These are phyloP conservation scores for Clarias gariepinus DNA, from an alignment of 2,113 vertebrate genomes.

Conservation along the genomic window DNA sequence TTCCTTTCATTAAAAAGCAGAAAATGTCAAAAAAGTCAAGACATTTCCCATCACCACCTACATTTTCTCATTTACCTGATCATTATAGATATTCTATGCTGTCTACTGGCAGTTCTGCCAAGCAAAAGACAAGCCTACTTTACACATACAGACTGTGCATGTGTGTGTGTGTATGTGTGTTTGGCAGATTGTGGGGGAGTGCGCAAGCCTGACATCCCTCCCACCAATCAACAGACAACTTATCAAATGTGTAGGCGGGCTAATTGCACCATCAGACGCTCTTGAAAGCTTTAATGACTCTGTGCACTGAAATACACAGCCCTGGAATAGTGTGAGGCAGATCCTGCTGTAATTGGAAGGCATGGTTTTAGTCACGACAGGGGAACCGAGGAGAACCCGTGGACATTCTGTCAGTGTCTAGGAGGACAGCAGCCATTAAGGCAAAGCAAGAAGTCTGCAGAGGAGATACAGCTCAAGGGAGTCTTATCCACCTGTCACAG, in stretches of 20 bases:
- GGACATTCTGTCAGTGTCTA: constrained; percentile 38
- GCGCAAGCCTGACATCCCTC: constrained; percentile 20
- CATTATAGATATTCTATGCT: neutral
- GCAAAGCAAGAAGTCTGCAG: constrained; percentile 25
- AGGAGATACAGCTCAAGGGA: constrained; percentile 30
- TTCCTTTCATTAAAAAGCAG: neutral
- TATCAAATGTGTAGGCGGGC: constrained; percentile 39
- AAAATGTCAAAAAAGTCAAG: neutral
- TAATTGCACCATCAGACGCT: constrained; percentile 45
- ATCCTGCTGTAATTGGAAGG: constrained; percentile 35
- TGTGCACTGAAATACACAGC: constrained; percentile 24
- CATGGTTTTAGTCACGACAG: constrained; percentile 16
- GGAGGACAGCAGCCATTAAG: constrained; percentile 19
- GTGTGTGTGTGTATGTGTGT: neutral
- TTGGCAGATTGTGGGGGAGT: constrained; percentile 25
- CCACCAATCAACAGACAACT: constrained; percentile 48
- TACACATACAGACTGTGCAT: neutral
- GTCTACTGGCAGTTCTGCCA: neutral
- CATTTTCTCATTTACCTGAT: constrained; percentile 13
- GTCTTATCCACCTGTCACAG: constrained; percentile 32
- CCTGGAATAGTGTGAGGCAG: constrained; percentile 21
- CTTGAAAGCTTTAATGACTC: constrained; percentile 51
- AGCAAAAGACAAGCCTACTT: neutral
- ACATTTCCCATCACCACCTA: constrained; percentile 8
- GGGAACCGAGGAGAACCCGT: constrained; percentile 7